phyloP scores from a whole-genome alignment of 2,113 vertebrate genomes.

The Tapirus terrestris region DNA sequence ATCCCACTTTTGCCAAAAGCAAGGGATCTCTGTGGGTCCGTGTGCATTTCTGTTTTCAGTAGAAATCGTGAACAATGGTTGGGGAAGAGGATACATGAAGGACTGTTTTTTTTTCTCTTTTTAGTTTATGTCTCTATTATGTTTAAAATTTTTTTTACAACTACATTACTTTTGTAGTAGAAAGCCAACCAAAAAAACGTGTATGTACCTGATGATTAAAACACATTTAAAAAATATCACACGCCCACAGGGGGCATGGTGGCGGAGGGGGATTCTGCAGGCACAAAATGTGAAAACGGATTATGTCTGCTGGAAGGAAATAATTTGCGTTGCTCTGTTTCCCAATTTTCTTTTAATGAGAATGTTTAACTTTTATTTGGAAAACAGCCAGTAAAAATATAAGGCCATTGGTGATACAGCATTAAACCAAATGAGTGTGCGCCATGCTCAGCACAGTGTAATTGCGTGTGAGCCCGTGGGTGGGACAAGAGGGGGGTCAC shows the following conservation, averaged over 20 bases:
- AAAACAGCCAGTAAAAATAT: not conserved
- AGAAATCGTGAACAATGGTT: not conserved
- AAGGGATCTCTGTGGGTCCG: fast-evolving
- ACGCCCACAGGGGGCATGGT: not conserved
- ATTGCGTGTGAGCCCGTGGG: fast-evolving
- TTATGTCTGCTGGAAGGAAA: not conserved
- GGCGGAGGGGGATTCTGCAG: not conserved
- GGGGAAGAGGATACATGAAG: fast-evolving
- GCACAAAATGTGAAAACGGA: not conserved
- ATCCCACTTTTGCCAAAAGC: not conserved
- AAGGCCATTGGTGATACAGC: not conserved
- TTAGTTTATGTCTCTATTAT: not conserved
- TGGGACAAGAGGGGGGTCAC: not conserved
- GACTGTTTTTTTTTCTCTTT: not conserved
- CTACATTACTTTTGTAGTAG: not conserved
- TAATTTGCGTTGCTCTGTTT: not conserved
- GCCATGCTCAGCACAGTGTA: fast-evolving
- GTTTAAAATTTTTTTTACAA: not conserved
- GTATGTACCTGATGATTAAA: not conserved
- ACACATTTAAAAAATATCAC: not conserved
- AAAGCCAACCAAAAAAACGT: not conserved
- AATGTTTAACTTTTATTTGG: not conserved
- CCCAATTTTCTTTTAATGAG: not conserved
- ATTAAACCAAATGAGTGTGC: not conserved
- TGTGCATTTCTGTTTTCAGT: not conserved